A percentile compares a stretch with the other conserved stretches of the same genome.
Evolutionary conservation across 1,140 invertebrate species (phyloP).

Genomic region (Drosophila bipectinata): DNA sequence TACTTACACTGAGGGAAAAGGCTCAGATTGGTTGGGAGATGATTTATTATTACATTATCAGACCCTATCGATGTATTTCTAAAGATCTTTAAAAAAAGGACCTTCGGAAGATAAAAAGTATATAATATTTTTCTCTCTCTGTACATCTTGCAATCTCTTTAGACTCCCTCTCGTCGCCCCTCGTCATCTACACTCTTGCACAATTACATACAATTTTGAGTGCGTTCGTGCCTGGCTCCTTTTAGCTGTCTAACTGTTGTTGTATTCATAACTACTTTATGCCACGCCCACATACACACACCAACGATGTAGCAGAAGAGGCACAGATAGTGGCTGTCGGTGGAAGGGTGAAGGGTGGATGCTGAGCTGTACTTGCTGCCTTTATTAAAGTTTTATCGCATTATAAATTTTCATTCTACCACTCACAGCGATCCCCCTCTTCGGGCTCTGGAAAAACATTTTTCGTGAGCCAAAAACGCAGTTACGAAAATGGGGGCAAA

Average conservation of each 20-base stretch:
- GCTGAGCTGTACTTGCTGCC: conserved; percentile 56
- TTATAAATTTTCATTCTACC: conserved; percentile 72
- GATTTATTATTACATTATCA: background rate
- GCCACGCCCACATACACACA: conserved; percentile 49
- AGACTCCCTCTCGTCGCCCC: background rate
- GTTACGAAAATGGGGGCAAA: conserved; percentile 8
- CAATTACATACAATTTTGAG: conserved; percentile 81
- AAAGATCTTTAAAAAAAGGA: too few relatives aligned
- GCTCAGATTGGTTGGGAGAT: too few relatives aligned
- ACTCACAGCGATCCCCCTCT: conserved; percentile 2
- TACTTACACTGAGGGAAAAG: conserved; percentile 18
- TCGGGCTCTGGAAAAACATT: conserved; percentile 54
- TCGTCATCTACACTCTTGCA: conserved; percentile 63
- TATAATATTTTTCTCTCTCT: conserved; percentile 12
- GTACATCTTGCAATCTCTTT: conserved; percentile 21
- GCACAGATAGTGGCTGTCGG: background rate
- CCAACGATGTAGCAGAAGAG: background rate
- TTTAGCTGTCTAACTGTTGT: conserved; percentile 65
- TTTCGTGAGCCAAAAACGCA: conserved; percentile 76
- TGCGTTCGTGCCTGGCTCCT: conserved; percentile 66
- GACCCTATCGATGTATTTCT: too few relatives aligned
- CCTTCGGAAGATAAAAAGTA: background rate
- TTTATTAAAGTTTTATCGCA: conserved; percentile 83
- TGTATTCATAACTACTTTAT: conserved; percentile 80
- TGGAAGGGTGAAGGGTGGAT: background rate